Evolutionary conservation across 2,797 vertebrate species (phyloP), one percentile per base, ranked within the genome.

Genomic region (Argyrosomus regius): DNA sequence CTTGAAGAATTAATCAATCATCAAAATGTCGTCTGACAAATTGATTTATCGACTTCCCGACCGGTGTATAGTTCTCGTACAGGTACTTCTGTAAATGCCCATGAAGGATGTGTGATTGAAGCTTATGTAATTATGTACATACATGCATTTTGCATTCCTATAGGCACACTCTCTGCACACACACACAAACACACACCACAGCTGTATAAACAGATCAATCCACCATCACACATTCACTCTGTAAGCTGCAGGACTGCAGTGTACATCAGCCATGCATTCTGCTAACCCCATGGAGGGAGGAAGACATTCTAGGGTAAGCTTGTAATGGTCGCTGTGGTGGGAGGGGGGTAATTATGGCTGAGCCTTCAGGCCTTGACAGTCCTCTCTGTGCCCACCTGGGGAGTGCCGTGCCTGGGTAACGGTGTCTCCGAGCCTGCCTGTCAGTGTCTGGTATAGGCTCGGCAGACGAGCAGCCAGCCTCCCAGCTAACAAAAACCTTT

Each of bases 401-500:
- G 87, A 86, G 85, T 17, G 56, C 73, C 0, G 64, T 28, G 85
- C 70, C 68, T 45, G 68, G 80, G 72, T 72, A 73, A 63, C 49
- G 11, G 72, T 52, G 50, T 87, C 84, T 81, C 67, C 0, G 28
- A 75, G 74, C 64, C 67, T 41, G 80, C 72, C 76, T 83, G 84
- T 88, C 90, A 80, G 87, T 41, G 81, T 80, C 84, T 64, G 14
- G 77, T 56, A 8, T 8, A 10, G 63, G 65, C 75, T 77, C 72
- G 45, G 64, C 77, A 71, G 77, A 84, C 24, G 59, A 79, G 64
- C 80, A 46, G 45, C 43, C 57, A 50, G 72, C 81, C 91, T 88
- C 49, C 69, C 57, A 82, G 90, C 90, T 20, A 88, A 66, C 66
- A 22, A 31, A 43, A 88, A 92, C 88, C 87, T 93, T 92, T 84